Conservation (phyloP, 2,113 vertebrate genomes). For the Brachionichthys hirsutus region DNA sequence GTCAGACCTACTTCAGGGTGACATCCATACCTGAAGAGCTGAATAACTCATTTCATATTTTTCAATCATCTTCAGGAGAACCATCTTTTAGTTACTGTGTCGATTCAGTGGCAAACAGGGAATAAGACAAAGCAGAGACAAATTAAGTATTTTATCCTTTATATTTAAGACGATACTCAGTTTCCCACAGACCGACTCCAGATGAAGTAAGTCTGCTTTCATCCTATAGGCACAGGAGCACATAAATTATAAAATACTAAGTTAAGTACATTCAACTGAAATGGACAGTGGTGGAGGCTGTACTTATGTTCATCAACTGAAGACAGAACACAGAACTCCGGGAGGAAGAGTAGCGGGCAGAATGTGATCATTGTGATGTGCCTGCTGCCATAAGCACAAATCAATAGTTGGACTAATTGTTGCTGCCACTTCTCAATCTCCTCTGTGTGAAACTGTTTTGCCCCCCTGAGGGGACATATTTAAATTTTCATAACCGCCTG, state of each 20-base stretch:
- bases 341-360: conserved; percentile 13
- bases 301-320: too few species aligned
- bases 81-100: neutral
- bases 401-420: conserved; percentile 48
- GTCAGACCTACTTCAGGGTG: too few species aligned
- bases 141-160: too few species aligned
- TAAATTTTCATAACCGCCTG: conserved; percentile 64
- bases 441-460: neutral
- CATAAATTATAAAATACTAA: too few species aligned
- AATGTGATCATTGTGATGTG: conserved; percentile 7
- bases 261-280: too few species aligned
- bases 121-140: neutral
- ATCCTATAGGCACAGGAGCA: too few species aligned
- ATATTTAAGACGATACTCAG: too few species aligned
- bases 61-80: too few species aligned
- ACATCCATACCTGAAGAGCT: conserved; percentile 3
- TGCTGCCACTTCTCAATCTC: conserved; percentile 37
- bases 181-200: too few species aligned
- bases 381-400: conserved; percentile 29
- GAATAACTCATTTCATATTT: conserved; percentile 2
- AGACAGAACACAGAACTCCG: neutral
- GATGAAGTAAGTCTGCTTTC: too few species aligned
- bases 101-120: conserved; percentile 6
- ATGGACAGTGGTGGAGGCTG: too few species aligned
- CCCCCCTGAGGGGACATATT: conserved; percentile 40